Conservation (phyloP, 1,140 invertebrate genomes). For the Vanessa atalanta region DNA sequence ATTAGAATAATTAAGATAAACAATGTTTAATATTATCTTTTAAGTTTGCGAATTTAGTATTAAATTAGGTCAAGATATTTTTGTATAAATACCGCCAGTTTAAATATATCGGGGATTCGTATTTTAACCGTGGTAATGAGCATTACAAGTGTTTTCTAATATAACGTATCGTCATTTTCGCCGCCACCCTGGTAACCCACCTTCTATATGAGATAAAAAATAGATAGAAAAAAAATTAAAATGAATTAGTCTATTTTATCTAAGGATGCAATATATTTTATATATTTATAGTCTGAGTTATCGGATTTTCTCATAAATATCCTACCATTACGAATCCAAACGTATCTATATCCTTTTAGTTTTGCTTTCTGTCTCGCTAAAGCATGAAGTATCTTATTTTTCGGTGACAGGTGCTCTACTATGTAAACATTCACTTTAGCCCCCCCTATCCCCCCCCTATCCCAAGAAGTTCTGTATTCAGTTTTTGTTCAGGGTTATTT, state of each 20-base stretch:
- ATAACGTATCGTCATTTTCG: too few relatives aligned
- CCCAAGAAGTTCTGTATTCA: neutral
- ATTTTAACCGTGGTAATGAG: too few relatives aligned
- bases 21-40: too few relatives aligned
- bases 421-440: neutral
- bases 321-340: neutral
- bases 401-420: neutral
- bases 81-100: too few relatives aligned
- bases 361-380: neutral
- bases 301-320: neutral
- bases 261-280: neutral
- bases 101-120: too few relatives aligned
- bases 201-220: too few relatives aligned
- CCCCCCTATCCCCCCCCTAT: neutral
- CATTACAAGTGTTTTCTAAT: too few relatives aligned
- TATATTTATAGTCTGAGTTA: neutral
- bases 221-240: too few relatives aligned
- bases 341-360: neutral
- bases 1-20: too few relatives aligned
- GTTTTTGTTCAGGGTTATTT: neutral
- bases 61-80: too few relatives aligned
- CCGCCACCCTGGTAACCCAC: too few relatives aligned
- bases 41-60: too few relatives aligned
- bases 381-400: neutral
- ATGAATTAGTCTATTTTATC: neutral